Evolutionary conservation across 2,113 vertebrate genomes (phyloP).

Genomic region (Gymnogyps californianus): DNA sequence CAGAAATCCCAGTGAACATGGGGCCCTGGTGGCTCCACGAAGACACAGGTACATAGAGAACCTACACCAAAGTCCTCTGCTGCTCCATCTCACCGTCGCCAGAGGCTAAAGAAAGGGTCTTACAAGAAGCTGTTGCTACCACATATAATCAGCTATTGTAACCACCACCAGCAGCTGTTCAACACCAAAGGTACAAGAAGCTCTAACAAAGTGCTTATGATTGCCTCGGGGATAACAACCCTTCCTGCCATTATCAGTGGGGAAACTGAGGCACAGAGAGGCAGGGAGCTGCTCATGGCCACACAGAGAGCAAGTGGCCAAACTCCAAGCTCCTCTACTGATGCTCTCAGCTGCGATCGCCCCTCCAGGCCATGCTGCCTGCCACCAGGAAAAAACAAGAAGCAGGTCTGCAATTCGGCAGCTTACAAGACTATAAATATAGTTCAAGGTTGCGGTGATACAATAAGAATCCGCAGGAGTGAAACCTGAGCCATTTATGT

Average conservation of each 20-base stretch:
- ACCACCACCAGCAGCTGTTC: not conserved
- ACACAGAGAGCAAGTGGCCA: not conserved
- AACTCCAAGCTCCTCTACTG: not conserved
- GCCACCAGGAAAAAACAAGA: conserved; percentile 6
- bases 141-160: not conserved
- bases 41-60: not conserved
- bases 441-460: conserved; percentile 33
- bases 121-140: not conserved
- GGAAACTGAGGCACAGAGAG: not conserved
- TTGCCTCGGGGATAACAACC: not conserved
- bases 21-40: not conserved
- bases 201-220: not conserved
- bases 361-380: not conserved
- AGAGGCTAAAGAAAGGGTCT: not conserved
- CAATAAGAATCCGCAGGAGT: conserved; percentile 44
- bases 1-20: not conserved
- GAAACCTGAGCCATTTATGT: conserved; percentile 48
- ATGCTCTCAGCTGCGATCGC: not conserved
- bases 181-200: not conserved
- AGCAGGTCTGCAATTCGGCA: not conserved
- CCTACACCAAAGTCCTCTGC: not conserved
- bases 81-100: not conserved
- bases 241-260: not conserved
- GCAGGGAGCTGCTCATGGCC: not conserved
- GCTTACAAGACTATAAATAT: conserved; percentile 45